These are phyloP conservation scores for Watsonalla binaria DNA, from an alignment of 2,888 invertebrate species.

Conservation along the genomic window DNA sequence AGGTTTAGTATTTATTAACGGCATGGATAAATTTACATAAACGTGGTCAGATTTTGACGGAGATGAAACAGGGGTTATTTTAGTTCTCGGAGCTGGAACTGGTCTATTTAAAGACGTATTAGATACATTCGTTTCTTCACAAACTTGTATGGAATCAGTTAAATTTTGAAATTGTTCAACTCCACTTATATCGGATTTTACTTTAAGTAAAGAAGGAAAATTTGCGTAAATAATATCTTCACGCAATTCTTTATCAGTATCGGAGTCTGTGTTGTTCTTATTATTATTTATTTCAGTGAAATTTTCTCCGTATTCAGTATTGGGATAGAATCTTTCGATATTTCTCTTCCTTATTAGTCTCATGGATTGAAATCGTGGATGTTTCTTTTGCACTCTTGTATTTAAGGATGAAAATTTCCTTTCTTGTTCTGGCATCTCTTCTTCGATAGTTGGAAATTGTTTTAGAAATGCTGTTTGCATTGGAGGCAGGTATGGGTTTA, in stretches of 20 bases:
- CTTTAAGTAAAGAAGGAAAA: slow-evolving; percentile 55
- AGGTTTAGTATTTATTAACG: slow-evolving; percentile 52
- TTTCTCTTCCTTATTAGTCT: slow-evolving; percentile 65
- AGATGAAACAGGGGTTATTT: slow-evolving; percentile 51
- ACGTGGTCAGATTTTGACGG: slow-evolving; percentile 75
- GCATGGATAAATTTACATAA: slow-evolving; percentile 79
- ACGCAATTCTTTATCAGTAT: slow-evolving; percentile 34
- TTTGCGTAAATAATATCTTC: slow-evolving; percentile 68
- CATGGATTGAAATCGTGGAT: slow-evolving; percentile 71
- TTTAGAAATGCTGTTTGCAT: slow-evolving; percentile 65
- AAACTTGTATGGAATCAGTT: slow-evolving; percentile 83
- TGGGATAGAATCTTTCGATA: slow-evolving; percentile 72
- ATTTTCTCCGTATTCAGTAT: slow-evolving; percentile 69
- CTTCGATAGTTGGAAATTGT: slow-evolving; percentile 64
- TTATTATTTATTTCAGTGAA: slow-evolving; percentile 72
- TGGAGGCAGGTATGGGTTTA: slow-evolving; percentile 64
- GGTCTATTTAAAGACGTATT: slow-evolving; percentile 76
- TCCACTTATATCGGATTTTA: slow-evolving; percentile 60
- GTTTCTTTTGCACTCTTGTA: slow-evolving; percentile 53
- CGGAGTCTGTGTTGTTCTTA: slow-evolving; percentile 37
- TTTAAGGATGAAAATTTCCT: slow-evolving; percentile 70
- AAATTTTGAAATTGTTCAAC: slow-evolving; percentile 80
- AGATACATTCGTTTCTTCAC: slow-evolving; percentile 70
- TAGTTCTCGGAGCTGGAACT: slow-evolving; percentile 79
- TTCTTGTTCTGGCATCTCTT: slow-evolving; percentile 49